Evolutionary conservation across 2,797 vertebrate species (phyloP).

Genomic region (Parambassis ranga): DNA sequence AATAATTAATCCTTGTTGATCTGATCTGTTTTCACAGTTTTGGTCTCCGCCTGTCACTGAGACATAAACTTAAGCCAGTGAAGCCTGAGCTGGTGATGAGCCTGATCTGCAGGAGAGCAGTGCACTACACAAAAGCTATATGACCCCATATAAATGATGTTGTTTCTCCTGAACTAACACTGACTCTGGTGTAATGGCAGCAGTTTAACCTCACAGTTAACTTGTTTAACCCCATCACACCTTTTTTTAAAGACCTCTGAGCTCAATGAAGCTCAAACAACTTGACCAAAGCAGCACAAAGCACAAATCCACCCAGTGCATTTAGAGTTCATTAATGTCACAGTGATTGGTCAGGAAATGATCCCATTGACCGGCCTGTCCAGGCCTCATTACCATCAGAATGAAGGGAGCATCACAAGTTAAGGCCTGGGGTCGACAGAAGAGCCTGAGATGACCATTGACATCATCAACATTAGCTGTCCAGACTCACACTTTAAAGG

Average conservation of each 20-base stretch:
- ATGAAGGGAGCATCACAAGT: conserved; percentile 47
- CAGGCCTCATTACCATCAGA: conserved; percentile 75
- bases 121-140: background rate
- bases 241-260: conserved; percentile 16
- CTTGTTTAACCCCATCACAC: conserved; percentile 35
- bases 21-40: too few species aligned
- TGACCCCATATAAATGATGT: background rate
- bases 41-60: too few species aligned
- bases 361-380: conserved; percentile 68
- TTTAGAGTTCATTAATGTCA: conserved; percentile 80
- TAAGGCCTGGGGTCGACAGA: conserved; percentile 40
- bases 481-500: background rate
- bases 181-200: background rate
- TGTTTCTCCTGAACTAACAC: background rate
- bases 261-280: conserved; percentile 31
- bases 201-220: conserved; percentile 10
- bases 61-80: too few species aligned
- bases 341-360: conserved; percentile 76
- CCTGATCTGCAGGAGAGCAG: background rate
- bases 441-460: conserved; percentile 23
- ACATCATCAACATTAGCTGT: background rate
- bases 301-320: conserved; percentile 58
- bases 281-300: conserved; percentile 52
- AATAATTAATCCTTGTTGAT: too few species aligned
- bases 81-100: too few species aligned